Base-by-base conservation (phyloP, 2,113 vertebrate genomes). In the Bubo blakistoni region DNA sequence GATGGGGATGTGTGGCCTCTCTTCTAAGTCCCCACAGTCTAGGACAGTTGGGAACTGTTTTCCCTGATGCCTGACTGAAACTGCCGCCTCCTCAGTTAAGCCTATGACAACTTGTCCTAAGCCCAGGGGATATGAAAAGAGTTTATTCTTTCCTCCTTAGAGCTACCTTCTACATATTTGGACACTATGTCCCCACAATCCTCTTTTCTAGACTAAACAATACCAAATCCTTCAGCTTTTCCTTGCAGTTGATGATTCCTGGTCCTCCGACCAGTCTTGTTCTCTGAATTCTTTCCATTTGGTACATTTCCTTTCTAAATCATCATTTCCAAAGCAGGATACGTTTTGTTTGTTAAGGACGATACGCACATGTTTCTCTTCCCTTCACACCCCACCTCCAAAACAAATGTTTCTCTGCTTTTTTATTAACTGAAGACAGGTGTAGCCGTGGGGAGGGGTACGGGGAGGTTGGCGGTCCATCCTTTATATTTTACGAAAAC, bases 121-220 rank as follows among this genome's bases (percentile, higher is more conserved):
- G 58, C 81, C 70, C 70, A 61, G 54, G 61, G 84, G 62, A 90
- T 96, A 92, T 76, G 78, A 91, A 81, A 34, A 65, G 42, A 40
- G 32, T 95, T 96, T 94, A 80, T 91, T 91, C 78, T 86, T 89
- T 85, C 78, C 62, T 92, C 11, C 49, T 69, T 38, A 82, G 57
- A 87, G 73, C 70, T 96, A 89, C 90, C 79, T 94, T 96, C 71
- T 82, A 72, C 61, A 76, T 94, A 89, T 94, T 95, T 96, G 86
- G 91, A 94, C 73, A 42, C 36, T 46, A 27, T 79, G 81, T 81
- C 84, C 90, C 34, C 62, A 54, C 49, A 92, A 30, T 72, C 49
- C 46, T 90, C 66, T 94, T 87, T 94, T 94, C 87, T 89, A 96
- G 93, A 85, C 93, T 94, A 96, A 97, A 95, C 95, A 96, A 76